phyloP scores from a whole-genome alignment of 1,140 invertebrate species.

The Drosophila elegans region DNA sequence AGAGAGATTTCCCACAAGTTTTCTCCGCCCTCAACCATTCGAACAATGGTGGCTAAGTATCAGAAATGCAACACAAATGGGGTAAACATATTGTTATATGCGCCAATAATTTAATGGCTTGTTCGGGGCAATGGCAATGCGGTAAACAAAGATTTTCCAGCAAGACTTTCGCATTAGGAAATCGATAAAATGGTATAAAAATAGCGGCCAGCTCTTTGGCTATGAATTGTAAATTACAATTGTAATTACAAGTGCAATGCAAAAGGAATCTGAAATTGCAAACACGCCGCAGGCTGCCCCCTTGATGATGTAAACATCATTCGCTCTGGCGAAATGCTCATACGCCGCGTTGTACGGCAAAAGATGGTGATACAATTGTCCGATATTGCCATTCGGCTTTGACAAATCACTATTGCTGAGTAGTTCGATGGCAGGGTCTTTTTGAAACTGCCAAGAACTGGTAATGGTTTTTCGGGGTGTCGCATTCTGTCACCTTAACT shows the following conservation, averaged over 20 bases:
- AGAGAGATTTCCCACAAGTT: constrained; percentile 26
- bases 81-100: constrained; percentile 49
- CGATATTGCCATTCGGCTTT: constrained; percentile 30
- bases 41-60: constrained; percentile 20
- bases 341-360: constrained; percentile 44
- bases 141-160: constrained; percentile 64
- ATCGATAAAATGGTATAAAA: constrained; percentile 73
- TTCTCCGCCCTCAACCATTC: background rate
- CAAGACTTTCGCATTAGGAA: constrained; percentile 63
- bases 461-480: constrained; percentile 42
- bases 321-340: constrained; percentile 35
- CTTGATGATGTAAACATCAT: constrained; percentile 62
- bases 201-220: constrained; percentile 67
- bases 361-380: constrained; percentile 26
- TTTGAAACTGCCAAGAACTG: constrained; percentile 55
- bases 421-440: constrained; percentile 15
- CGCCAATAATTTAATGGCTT: constrained; percentile 39
- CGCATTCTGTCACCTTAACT: constrained; percentile 48
- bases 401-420: constrained; percentile 42
- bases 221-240: constrained; percentile 73
- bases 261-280: constrained; percentile 46
- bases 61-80: constrained; percentile 48
- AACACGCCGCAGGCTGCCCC: constrained; percentile 38
- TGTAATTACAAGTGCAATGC: constrained; percentile 67
- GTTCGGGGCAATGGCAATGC: constrained; percentile 44